A percentile compares a stretch with the other conserved stretches of the same genome.
These are phyloP conservation scores for Eretmocerus hayati DNA, from an alignment of 2,888 invertebrate species.

Conservation along the genomic window DNA sequence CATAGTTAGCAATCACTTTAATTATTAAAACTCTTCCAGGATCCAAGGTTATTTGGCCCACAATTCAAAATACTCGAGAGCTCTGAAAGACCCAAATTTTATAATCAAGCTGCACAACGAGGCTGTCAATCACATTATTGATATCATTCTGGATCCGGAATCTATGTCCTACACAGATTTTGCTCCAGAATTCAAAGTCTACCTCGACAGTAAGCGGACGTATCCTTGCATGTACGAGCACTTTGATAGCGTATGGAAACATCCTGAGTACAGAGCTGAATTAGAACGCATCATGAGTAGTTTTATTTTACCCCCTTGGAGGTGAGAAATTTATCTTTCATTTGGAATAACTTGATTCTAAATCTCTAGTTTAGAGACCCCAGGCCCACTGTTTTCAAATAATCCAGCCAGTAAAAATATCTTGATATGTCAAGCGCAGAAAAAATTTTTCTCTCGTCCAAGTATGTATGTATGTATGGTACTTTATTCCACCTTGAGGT, in stretches of 20 bases:
- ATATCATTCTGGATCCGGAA: constrained; percentile 56
- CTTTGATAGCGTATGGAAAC: constrained; percentile 58
- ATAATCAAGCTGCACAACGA: constrained; percentile 61
- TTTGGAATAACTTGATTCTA: background rate
- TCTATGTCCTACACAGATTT: constrained; percentile 57
- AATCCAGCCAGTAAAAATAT: background rate
- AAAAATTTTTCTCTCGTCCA: too few species aligned
- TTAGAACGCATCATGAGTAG: constrained; percentile 52
- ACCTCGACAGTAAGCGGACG: constrained; percentile 48
- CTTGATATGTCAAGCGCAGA: too few species aligned
- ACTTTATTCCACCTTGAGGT: too few species aligned
- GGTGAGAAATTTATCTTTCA: constrained; percentile 25
- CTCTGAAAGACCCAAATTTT: constrained; percentile 53
- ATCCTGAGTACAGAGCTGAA: constrained; percentile 47
- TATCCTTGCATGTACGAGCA: constrained; percentile 62
- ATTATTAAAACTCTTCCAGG: constrained; percentile 30
- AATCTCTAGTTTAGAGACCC: constrained; percentile 1
- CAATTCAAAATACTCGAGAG: constrained; percentile 32
- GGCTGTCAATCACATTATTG: constrained; percentile 57
- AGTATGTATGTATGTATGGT: too few species aligned
- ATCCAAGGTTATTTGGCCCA: constrained; percentile 35
- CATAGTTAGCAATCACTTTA: too few species aligned
- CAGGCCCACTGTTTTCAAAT: too few species aligned
- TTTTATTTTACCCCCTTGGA: constrained; percentile 53
- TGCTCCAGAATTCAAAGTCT: constrained; percentile 58